A percentile compares a stretch with the other conserved stretches of the same genome.
These are phyloP conservation scores for Pelobates fuscus DNA, from an alignment of 2,113 vertebrate species.

Conservation along the genomic window DNA sequence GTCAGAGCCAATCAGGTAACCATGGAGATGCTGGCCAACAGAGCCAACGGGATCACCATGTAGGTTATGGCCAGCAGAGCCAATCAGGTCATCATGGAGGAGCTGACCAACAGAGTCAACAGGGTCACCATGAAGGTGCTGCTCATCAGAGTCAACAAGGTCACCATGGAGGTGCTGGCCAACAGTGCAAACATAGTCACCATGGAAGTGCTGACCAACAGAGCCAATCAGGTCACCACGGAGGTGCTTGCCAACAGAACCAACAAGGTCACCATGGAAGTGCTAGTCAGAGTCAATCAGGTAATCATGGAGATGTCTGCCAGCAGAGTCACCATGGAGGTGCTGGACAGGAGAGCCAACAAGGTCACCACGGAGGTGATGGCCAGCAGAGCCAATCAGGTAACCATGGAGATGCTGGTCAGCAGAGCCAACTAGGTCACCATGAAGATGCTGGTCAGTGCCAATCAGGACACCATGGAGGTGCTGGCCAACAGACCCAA, in stretches of 20 bases:
- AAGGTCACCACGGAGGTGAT: neutral
- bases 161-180: neutral
- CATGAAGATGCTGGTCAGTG: neutral
- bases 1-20: neutral
- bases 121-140: neutral
- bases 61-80: neutral
- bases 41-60: neutral
- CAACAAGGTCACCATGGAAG: neutral
- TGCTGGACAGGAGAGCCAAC: neutral
- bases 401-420: neutral
- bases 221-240: neutral
- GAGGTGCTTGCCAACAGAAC: neutral
- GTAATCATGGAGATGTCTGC: too few relatives aligned
- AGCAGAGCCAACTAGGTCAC: neutral
- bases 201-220: neutral
- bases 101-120: neutral
- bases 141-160: neutral
- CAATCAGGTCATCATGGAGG: neutral
- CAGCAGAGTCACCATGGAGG: neutral
- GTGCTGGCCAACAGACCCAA: slow-evolving; percentile 10
- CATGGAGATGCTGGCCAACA: neutral
- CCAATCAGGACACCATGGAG: neutral
- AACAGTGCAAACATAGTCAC: neutral
- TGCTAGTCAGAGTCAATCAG: neutral
- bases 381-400: neutral